Percentiles rank a stretch among this genome's conserved stretches.
These are phyloP conservation scores for Leucopsar rothschildi DNA, from an alignment of 2,113 vertebrate genomes.

Conservation along the genomic window DNA sequence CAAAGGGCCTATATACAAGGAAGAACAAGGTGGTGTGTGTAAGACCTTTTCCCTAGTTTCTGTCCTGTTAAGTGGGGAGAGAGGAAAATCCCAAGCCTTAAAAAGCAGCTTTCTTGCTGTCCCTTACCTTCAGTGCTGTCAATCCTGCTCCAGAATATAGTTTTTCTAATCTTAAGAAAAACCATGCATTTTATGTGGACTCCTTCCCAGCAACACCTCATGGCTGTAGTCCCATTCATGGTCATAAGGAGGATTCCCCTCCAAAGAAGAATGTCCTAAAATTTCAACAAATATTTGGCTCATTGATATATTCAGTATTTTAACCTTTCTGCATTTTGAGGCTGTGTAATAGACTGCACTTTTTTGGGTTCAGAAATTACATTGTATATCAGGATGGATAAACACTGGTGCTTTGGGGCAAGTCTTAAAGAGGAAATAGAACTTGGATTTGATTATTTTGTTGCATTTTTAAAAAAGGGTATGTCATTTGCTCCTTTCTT, in stretches of 20 bases:
- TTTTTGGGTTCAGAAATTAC: not conserved
- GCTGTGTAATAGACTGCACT: not conserved
- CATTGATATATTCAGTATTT: not conserved
- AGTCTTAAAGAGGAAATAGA: not conserved
- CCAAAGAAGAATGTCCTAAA: not conserved
- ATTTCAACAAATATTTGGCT: not conserved
- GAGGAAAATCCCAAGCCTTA: not conserved
- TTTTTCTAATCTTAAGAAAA: not conserved
- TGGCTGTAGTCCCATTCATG: not conserved
- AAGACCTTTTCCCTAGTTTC: not conserved
- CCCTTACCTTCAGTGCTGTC: not conserved
- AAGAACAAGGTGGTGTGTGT: not conserved
- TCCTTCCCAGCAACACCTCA: not conserved
- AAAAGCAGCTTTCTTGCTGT: not conserved
- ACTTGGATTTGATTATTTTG: not conserved
- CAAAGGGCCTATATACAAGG: not conserved
- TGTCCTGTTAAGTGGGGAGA: not conserved
- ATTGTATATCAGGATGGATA: not conserved
- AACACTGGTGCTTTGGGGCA: not conserved
- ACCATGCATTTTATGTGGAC: fast-evolving
- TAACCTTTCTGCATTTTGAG: not conserved
- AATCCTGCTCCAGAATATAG: not conserved
- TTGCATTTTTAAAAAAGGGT: not conserved
- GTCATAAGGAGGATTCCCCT: not conserved
- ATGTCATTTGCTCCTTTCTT: not conserved